phyloP scores from a whole-genome alignment of 1,140 invertebrate genomes.

The Zaprionus tsacasi region DNA sequence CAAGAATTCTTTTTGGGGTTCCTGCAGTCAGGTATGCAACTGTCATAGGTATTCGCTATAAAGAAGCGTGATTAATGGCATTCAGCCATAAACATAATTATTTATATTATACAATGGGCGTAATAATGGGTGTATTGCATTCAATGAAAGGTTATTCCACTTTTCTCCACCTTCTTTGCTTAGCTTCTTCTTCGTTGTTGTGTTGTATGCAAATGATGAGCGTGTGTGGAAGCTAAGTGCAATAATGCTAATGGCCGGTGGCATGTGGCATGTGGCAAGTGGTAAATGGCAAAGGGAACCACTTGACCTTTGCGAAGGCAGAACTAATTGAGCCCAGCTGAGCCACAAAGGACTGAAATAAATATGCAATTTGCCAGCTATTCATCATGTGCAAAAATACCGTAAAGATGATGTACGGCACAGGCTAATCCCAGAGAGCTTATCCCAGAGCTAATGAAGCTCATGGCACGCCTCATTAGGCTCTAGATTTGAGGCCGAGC shows the following conservation, averaged over 20 bases:
- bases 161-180: conserved; percentile 4
- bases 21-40: conserved; percentile 9
- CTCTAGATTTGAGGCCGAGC: conserved; percentile 36
- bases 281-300: conserved; percentile 13
- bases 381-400: conserved; percentile 34
- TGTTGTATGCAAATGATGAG: conserved; percentile 35
- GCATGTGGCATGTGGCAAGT: background rate
- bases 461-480: conserved; percentile 30
- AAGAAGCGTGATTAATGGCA: conserved; percentile 36
- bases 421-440: conserved; percentile 30
- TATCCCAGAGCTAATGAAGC: conserved; percentile 49
- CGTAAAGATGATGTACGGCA: conserved; percentile 7
- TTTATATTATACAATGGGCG: conserved; percentile 17
- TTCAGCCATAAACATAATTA: conserved; percentile 11
- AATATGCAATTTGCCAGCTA: conserved; percentile 28
- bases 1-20: conserved; percentile 23
- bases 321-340: conserved; percentile 6
- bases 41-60: conserved; percentile 30
- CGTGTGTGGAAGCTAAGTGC: conserved; percentile 3
- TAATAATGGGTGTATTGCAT: background rate
- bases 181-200: background rate
- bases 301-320: conserved; percentile 39
- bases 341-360: conserved; percentile 13
- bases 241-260: conserved; percentile 13
- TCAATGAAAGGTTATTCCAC: conserved; percentile 20